Evolutionary conservation across 2,113 vertebrate genomes (phyloP).

Genomic region (Pantherophis guttatus): DNA sequence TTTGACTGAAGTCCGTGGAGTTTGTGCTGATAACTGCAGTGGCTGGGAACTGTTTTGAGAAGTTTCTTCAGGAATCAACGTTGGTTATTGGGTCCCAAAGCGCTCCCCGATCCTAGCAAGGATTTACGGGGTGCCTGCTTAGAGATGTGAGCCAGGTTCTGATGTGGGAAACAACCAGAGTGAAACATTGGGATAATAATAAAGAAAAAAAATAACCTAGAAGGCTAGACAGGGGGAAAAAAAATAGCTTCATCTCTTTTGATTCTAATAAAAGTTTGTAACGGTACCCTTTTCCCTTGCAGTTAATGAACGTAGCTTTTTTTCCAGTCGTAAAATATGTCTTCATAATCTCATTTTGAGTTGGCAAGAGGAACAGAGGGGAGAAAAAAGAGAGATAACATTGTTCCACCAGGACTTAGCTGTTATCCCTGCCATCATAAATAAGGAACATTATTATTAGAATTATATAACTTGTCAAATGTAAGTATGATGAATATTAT

Average conservation of each 20-base stretch:
- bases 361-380: slow-evolving; percentile 2
- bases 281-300: not conserved
- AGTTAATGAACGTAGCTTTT: not conserved
- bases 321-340: not conserved
- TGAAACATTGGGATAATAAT: not conserved
- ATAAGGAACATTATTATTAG: slow-evolving; percentile 26
- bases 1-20: not conserved
- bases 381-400: slow-evolving; percentile 9
- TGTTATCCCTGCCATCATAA: slow-evolving; percentile 30
- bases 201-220: not conserved
- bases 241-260: not conserved
- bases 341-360: not conserved
- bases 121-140: not conserved
- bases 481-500: too few species aligned
- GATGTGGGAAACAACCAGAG: not conserved
- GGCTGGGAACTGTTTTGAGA: not conserved
- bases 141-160: not conserved
- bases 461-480: too few species aligned
- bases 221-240: not conserved
- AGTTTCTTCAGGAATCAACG: not conserved
- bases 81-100: not conserved
- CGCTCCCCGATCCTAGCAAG: not conserved
- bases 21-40: not conserved
- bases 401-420: slow-evolving; percentile 24
- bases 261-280: not conserved